Evolutionary conservation across 2,797 vertebrate species (phyloP), one percentile per base, ranked within the genome.

Genomic region (Trachops cirrhosus): DNA sequence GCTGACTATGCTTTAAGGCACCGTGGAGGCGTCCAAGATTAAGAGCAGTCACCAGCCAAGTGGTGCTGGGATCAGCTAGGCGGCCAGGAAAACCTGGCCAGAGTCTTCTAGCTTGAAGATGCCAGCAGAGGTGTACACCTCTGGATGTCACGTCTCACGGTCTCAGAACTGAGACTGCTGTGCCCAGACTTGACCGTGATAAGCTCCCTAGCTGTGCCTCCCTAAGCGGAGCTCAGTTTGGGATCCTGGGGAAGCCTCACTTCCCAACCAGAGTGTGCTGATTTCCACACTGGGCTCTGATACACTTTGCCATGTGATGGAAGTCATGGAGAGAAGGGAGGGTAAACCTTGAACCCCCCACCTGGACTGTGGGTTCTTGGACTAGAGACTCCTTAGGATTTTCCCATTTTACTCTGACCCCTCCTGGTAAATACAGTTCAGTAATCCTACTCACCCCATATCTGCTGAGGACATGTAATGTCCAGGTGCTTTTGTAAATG

Each of bases 1-100:
- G 97, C 97, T 97, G 97, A 97, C 85, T 54, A 9, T 90, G 78
- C 92, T 96, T 74, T 83, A 80, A 96, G 80, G 68, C 46, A 82
- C 59, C 0, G 3, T 92, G 82, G 26, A 90, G 82, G 64, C n/a
- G 54, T 96, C 95, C 95, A 97, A 97, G 73, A 92, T 50, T 62
- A 71, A 89, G 89, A 94, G 80, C 29, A 54, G 59, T 50, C 71
- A 37, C 80, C 37, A 90, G 95, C 92, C 97, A 97, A 93, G 94
- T 96, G 86, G 75, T 44, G 34, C 67, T 93, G 71, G 21, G 52
- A 91, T 77, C 73, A 67, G n/a, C 75, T 82, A 87, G 93, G 67
- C 77, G 24, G 87, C 62, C 80, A 89, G 93, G 52, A 90, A 93
- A 96, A 54, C 39, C 85, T 96, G 89, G 85, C 86, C 41, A n/a